A percentile compares a stretch with the other conserved stretches of the same genome.
phyloP scores from a whole-genome alignment of 2,113 vertebrate genomes.

The Scatophagus argus region DNA sequence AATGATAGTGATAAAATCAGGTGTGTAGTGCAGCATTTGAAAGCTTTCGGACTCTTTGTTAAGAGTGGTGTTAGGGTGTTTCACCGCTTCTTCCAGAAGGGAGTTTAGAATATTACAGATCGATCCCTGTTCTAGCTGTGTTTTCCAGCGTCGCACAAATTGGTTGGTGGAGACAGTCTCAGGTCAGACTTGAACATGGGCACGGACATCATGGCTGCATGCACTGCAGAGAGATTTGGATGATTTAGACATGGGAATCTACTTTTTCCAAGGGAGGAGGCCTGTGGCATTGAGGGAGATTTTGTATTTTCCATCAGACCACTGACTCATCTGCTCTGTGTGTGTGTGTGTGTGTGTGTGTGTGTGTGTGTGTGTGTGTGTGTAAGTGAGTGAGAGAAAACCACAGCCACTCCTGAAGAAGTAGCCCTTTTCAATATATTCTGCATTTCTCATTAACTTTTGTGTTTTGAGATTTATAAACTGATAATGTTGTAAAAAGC shows the following conservation, averaged over 20 bases:
- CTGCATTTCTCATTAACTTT: neutral
- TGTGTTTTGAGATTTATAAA: neutral
- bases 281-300: constrained; percentile 34
- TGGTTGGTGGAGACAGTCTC: neutral
- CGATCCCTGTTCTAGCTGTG: neutral
- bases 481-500: too few relatives aligned
- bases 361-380: constrained; percentile 24
- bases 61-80: neutral
- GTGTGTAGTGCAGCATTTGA: neutral
- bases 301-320: constrained; percentile 25
- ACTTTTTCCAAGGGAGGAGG: constrained; percentile 34
- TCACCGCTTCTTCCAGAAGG: neutral
- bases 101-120: neutral
- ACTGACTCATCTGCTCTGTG: constrained; percentile 41
- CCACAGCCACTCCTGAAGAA: neutral
- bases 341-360: constrained; percentile 28
- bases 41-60: neutral
- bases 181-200: neutral
- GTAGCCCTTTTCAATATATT: neutral
- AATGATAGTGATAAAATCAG: neutral
- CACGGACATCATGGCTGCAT: neutral
- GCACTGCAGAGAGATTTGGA: constrained; percentile 6
- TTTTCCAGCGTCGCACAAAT: neutral
- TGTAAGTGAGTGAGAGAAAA: too few relatives aligned
- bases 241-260: constrained; percentile 22